phyloP scores from a whole-genome alignment of 2,888 invertebrate species.

The Chydorus sphaericus region DNA sequence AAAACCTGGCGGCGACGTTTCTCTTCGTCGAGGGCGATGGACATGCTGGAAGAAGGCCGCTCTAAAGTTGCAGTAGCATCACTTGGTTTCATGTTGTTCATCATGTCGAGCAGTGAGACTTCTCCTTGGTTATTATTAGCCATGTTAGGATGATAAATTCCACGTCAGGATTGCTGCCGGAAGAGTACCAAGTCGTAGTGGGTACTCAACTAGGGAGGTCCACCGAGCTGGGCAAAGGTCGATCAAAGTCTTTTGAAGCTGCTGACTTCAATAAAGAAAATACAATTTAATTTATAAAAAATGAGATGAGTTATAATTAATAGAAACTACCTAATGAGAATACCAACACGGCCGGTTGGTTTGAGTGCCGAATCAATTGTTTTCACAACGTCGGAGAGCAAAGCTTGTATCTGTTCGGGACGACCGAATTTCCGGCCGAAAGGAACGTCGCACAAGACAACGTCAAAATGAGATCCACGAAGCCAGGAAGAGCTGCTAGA shows the following conservation, averaged over 20 bases:
- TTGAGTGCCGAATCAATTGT: neutral
- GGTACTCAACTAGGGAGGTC: neutral
- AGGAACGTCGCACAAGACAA: conserved; percentile 13
- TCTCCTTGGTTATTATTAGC: neutral
- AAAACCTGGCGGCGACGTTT: neutral
- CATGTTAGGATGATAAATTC: neutral
- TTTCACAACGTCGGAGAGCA: neutral
- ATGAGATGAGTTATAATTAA: too few species aligned
- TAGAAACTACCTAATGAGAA: conserved; percentile 7
- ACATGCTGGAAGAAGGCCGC: neutral
- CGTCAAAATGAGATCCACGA: conserved; percentile 8
- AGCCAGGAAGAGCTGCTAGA: neutral
- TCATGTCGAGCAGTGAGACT: neutral
- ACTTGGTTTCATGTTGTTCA: neutral
- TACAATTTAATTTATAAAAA: too few species aligned
- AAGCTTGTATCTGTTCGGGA: neutral
- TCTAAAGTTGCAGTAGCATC: neutral
- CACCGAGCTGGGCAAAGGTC: neutral
- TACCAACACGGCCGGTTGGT: neutral
- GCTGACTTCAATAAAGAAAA: too few species aligned
- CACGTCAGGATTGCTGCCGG: conserved; percentile 1
- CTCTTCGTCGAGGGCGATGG: neutral
- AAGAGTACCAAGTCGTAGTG: neutral
- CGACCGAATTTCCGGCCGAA: conserved; percentile 13
- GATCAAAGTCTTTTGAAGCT: neutral